Evolutionary conservation across 2,797 vertebrate species (phyloP), one percentile per base, ranked within the genome.

Genomic region (Mormyrus hasselquistii): DNA sequence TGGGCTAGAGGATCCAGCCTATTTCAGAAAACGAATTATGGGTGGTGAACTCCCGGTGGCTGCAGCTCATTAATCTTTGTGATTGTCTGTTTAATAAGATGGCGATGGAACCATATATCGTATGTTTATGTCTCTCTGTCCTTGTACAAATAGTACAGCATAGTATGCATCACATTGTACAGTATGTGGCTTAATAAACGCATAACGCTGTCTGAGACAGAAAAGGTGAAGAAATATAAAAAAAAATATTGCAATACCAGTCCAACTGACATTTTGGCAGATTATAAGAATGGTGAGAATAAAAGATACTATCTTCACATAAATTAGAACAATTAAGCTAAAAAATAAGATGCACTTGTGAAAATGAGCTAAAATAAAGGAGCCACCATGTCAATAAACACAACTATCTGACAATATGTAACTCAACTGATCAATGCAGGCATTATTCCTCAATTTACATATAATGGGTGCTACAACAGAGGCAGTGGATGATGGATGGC

Each of bases 61-160:
- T 53, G 29, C 29, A 59, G 34, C 85, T 55, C 88, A 89, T 89
- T 87, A 76, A 87, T 76, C 83, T 76, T 89, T 87, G 34, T 76
- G 76, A 55, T 47, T 62, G 44, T 73, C 49, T 89, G 22, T 57
- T 76, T 73, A 87, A 73, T 76, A 86, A 76, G 88, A 44, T 44
- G 41, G 84, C n/a, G 38, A 86, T 73, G 86, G 29, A 49, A 53
- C 16, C 10, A 76, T 47, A 76, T 73, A 52, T 49, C 10, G 25
- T 12, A 41, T 62, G 19, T 41, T 65, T 86, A 22, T 3, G 50
- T 25, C 82, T 49, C 62, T 50, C 87, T 50, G 44, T 59, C 47
- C 38, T 50, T 44, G 57, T 19, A 57, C 34, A 38, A 16, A 87
- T 22, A 87, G 53, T 52, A 38, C 14, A 12, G 14, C 29, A 41